phyloP scores from a whole-genome alignment of 2,113 vertebrate species.

The Caranx melampygus region DNA sequence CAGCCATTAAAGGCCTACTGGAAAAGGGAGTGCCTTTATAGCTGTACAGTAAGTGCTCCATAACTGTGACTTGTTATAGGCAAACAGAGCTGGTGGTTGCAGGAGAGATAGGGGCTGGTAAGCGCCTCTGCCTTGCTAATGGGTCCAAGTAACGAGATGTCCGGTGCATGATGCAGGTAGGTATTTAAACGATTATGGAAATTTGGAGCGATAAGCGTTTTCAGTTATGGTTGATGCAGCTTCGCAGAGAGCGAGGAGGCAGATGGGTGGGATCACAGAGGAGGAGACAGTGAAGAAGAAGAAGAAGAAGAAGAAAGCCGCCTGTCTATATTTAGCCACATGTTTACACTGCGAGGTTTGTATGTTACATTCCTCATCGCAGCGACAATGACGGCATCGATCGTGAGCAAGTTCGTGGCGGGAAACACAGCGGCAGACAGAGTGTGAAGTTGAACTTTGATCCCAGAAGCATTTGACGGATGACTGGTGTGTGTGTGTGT shows the following conservation, averaged over 20 bases:
- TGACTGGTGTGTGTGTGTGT: background rate
- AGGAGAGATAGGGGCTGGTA: conserved; percentile 31
- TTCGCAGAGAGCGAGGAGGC: background rate
- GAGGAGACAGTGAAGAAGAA: background rate
- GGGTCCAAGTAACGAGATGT: conserved; percentile 5
- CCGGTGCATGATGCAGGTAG: background rate
- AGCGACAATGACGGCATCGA: background rate
- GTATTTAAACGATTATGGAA: conserved; percentile 29
- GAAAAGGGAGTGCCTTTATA: conserved; percentile 55
- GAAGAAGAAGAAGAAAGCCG: background rate
- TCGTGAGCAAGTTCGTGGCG: background rate
- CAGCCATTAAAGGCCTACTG: conserved; percentile 56
- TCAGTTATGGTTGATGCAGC: background rate
- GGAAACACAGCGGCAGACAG: background rate
- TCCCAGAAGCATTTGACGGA: conserved; percentile 3
- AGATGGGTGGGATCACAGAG: conserved; percentile 14
- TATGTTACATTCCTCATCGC: conserved; percentile 55
- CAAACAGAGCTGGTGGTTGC: conserved; percentile 11
- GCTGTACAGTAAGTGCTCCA: conserved; percentile 41
- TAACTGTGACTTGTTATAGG: conserved; percentile 33
- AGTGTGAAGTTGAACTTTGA: conserved; percentile 35
- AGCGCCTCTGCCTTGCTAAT: conserved; percentile 36
- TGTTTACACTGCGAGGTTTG: conserved; percentile 43
- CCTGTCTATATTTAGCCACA: conserved; percentile 41
- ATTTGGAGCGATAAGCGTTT: background rate